Percentiles rank a stretch among this genome's conserved stretches.
Conservation (phyloP, 1,140 invertebrate genomes). For the Drosophila kepulauana region DNA sequence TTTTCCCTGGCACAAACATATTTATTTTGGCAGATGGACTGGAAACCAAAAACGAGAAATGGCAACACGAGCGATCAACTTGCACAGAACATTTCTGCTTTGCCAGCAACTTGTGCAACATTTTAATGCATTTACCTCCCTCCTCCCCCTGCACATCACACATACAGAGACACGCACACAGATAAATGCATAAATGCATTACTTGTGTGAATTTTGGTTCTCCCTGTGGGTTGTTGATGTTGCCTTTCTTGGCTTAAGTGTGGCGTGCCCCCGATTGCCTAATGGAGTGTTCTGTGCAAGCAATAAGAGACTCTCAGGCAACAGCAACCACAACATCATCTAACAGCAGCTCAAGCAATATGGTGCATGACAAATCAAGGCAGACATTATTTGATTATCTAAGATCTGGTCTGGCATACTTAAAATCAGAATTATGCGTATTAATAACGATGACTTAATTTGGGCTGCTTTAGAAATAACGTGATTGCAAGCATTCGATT, state of each 20-base stretch:
- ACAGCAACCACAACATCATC: conserved; percentile 2
- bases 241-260: conserved; percentile 22
- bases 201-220: conserved; percentile 36
- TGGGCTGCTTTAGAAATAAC: no score
- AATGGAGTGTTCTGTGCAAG: conserved; percentile 48
- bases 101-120: conserved; percentile 49
- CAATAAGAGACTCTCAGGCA: conserved; percentile 1
- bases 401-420: not conserved
- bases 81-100: conserved; percentile 15
- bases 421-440: not conserved
- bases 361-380: not conserved
- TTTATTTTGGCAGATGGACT: conserved; percentile 63
- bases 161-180: conserved; percentile 3
- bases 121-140: conserved; percentile 50
- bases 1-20: conserved; percentile 49
- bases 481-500: no score
- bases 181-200: conserved; percentile 45
- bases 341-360: conserved; percentile 1
- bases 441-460: not conserved
- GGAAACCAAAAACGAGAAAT: conserved; percentile 49
- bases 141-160: not conserved
- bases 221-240: conserved; percentile 9
- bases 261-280: conserved; percentile 38
- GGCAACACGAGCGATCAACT: conserved; percentile 22
- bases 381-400: not conserved